Conservation (phyloP, 2,888 invertebrate genomes). For the Hoplodrina ambigua region DNA sequence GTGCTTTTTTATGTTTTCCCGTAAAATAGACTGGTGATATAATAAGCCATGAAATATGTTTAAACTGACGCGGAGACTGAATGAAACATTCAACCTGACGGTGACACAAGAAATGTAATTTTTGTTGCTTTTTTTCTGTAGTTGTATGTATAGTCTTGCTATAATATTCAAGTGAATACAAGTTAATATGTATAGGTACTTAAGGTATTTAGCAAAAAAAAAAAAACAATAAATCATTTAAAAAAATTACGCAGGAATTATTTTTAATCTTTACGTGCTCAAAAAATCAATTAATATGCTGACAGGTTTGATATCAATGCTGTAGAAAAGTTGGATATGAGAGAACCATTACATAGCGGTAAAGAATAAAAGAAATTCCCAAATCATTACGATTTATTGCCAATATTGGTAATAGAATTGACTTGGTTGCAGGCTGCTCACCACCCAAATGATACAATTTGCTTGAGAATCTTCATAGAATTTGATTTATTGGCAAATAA, state of each 20-base stretch:
- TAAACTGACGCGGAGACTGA: slow-evolving; percentile 9
- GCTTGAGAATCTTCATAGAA: neutral
- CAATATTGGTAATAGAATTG: neutral
- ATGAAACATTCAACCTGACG: neutral
- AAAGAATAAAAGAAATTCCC: neutral
- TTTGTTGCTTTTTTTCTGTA: neutral
- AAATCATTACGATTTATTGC: neutral
- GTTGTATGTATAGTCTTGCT: neutral
- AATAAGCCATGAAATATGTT: slow-evolving; percentile 3
- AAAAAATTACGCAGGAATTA: too few species aligned
- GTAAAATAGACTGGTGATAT: neutral
- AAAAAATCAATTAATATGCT: neutral
- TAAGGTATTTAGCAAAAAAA: too few species aligned
- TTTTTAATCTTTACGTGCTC: neutral
- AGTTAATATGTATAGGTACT: too few species aligned
- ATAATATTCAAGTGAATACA: too few species aligned
- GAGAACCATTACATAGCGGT: neutral
- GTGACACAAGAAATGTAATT: neutral
- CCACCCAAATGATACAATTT: slow-evolving; percentile 13
- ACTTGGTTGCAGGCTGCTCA: neutral
- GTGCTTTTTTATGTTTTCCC: neutral
- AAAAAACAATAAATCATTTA: too few species aligned
- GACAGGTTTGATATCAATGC: neutral
- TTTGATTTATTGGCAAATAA: slow-evolving; percentile 10
- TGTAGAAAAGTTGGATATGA: too few species aligned